Evolutionary conservation across 2,797 vertebrate species (phyloP).

Genomic region (Enteromius paludinosus): DNA sequence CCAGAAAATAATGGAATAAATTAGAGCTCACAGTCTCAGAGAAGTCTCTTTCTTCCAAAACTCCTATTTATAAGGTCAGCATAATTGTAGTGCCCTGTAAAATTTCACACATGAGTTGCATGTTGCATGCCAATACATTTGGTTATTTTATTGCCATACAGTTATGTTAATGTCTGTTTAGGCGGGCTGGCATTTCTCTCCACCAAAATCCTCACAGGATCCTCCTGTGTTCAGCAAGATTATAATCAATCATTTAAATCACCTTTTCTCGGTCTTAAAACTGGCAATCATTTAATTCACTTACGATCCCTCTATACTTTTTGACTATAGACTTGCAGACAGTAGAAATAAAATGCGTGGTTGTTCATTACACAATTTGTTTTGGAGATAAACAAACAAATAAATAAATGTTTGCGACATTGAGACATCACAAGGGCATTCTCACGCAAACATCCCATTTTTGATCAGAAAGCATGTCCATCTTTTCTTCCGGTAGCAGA

Average conservation of each 20-base stretch:
- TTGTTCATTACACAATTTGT: not conserved
- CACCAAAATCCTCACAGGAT: conserved; percentile 8
- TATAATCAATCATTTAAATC: not conserved
- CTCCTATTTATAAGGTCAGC: conserved; percentile 69
- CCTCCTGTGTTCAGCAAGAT: not conserved
- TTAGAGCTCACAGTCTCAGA: conserved; percentile 29
- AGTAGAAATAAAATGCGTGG: not conserved
- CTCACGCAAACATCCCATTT: not conserved
- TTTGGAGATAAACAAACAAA: not conserved
- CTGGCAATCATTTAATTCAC: not conserved
- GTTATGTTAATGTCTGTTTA: conserved; percentile 52
- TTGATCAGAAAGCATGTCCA: not conserved
- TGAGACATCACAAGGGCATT: not conserved
- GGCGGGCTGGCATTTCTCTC: conserved; percentile 44
- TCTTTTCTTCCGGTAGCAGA: not conserved
- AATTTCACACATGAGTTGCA: conserved; percentile 71
- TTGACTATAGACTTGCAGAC: not conserved
- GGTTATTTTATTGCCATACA: conserved; percentile 60
- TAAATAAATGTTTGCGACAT: not conserved
- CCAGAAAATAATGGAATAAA: conserved; percentile 41
- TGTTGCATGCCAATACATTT: conserved; percentile 57
- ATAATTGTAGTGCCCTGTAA: conserved; percentile 67
- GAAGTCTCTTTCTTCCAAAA: conserved; percentile 50
- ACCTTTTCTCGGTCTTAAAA: not conserved
- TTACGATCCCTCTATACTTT: not conserved